Base-by-base conservation (phyloP, 2,888 invertebrate species). In the Tenthredo amoena region DNA sequence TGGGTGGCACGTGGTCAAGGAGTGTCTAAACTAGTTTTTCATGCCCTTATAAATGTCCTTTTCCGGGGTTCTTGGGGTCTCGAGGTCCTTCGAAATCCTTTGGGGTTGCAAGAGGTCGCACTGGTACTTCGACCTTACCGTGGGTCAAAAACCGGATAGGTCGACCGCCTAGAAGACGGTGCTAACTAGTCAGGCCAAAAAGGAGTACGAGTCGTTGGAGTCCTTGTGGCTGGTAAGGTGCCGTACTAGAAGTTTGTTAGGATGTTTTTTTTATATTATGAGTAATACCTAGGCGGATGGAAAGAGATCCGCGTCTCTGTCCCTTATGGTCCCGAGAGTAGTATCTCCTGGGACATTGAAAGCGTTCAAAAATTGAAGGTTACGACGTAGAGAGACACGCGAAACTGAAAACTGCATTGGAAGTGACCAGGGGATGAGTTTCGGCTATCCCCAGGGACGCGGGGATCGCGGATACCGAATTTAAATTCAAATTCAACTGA, bases 331-430 rank as follows among this genome's bases (percentile, higher is more conserved):
- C 77, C 82, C 85, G 65, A 21, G 72, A 68, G 55, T 43, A 68
- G 74, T 50, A 74, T 85, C 71, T 82, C 84, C 62, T 72, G 79
- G 86, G 86, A 87, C 87, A 87, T 87, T 87, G 87, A 88, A 89
- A 88, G 88, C 91, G 89, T 89, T 92, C 91, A 93, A 93, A 93
- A 93, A 93, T 93, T 93, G 93, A 93, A 92, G 93, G 89, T 91
- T 91, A 89, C 76, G 71, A 62, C 62, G 40, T 34, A 21, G 85
- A 87, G 82, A 87, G 85, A 86, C 86, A 71, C 72, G 86, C 87
- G 86, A 88, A 88, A 88, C 88, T 88, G 87, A 91, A 89, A 92
- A 92, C 92, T 92, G 91, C 92, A 92, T 92, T 89, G 89, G 89
- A 91, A 91, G 92, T 92, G 93, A 93, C 92, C 93, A 92, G 89